Base-by-base conservation (phyloP, 2,797 vertebrate species). In the Falco concolor region DNA sequence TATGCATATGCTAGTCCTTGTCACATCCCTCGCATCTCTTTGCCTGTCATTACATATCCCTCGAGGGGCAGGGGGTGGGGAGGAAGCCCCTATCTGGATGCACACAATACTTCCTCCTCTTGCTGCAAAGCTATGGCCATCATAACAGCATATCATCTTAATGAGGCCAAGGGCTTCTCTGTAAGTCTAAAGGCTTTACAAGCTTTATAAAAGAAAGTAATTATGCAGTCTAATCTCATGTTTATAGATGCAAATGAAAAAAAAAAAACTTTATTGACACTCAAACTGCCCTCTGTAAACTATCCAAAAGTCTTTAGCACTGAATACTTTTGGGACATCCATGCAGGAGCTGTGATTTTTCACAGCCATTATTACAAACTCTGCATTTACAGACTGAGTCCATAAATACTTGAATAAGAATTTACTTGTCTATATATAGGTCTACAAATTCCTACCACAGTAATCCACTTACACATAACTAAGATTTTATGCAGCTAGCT, bases 401-500 rank as follows among this genome's bases (percentile, higher is more conserved):
- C 53, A 80, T 84, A 94, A 84, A 93, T 87, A 84, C 12, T 75
- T 82, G 50, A 34, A 54, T 32, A 24, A 89, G 28, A 75, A 80
- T 83, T 91, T 80, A 89, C 28, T 78, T 49, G 34, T 87, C 84
- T 73, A 38, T 76, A 84, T 90, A 82, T 19, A 89, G 57, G 34
- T 27, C 70, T 87, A 81, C 50, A 92, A 69, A 90, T 68, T 88
- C 63, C 24, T 65, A 42, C 50, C 45, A 34, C 19, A 68, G 30
- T 12, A 1, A 2, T 84, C 22, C 19, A 54, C 21, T 88, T 68
- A 42, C 12, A 45, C n/a, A 34, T 38, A 84, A 80, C 40, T 63
- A 49, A 70, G 30, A 59, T 74, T 90, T 80, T 77, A 60, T n/a
- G 21, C 44, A 90, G 11, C 18, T 45, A 67, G 17, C 10, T 34